These are phyloP conservation scores for Holothuria glaberrima DNA, from an alignment of 35 echinoderm and acorn worm genomes.

Conservation along the genomic window DNA sequence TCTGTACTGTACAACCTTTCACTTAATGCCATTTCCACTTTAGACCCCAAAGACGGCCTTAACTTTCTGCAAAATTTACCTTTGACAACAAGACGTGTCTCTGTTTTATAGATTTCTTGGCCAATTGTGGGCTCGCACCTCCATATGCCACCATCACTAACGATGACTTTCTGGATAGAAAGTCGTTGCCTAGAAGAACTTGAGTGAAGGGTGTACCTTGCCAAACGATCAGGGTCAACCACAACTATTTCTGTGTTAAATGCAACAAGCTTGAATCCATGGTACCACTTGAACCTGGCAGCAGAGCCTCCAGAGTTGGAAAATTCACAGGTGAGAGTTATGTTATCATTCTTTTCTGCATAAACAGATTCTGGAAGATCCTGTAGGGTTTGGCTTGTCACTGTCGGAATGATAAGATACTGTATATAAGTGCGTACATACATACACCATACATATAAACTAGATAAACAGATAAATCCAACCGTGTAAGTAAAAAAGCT, in stretches of 20 bases:
- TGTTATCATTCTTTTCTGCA: not conserved
- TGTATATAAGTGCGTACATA: no score
- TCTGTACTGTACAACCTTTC: no score
- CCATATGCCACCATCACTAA: not conserved
- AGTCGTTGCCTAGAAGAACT: not conserved
- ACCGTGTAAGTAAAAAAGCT: no score
- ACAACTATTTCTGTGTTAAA: no score
- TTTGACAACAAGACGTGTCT: not conserved
- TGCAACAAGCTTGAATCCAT: not conserved
- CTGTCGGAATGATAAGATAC: not conserved
- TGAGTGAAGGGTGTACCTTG: not conserved
- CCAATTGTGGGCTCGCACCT: not conserved
- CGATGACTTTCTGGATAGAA: not conserved
- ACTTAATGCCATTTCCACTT: no score
- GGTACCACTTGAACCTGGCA: not conserved
- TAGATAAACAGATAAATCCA: no score
- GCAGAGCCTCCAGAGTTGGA: not conserved
- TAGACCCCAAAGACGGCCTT: not conserved
- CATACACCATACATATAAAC: no score
- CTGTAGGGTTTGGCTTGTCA: not conserved
- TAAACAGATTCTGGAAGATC: not conserved
- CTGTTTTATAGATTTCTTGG: not conserved
- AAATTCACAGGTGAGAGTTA: not conserved
- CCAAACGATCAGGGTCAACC: not conserved
- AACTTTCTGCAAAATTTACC: not conserved